Evolutionary conservation across 2,797 vertebrate species (phyloP).

Genomic region (Phrynocephalus vlangalii): DNA sequence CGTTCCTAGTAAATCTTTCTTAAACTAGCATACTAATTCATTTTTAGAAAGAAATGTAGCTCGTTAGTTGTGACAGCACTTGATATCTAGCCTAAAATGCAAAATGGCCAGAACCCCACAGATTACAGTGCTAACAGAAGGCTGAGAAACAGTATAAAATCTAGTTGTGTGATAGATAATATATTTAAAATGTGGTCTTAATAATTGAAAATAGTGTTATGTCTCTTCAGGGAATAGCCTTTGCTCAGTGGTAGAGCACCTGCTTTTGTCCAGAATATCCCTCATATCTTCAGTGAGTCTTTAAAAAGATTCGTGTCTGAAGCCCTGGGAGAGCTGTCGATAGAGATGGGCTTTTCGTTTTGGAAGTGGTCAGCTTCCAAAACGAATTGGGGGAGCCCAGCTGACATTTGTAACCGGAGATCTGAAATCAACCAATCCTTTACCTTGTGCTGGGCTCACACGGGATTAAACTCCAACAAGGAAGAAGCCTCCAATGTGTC

Average conservation of each 20-base stretch:
- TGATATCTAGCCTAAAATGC: background rate
- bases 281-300: background rate
- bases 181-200: background rate
- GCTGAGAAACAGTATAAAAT: no score
- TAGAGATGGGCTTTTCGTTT: no score
- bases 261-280: background rate
- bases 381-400: no score
- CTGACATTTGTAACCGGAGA: no score
- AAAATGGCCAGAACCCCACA: background rate
- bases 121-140: no score
- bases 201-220: background rate
- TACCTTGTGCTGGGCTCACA: no score
- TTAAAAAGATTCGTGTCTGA: background rate
- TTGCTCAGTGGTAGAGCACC: background rate
- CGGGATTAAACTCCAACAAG: no score
- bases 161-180: no score
- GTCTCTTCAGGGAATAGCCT: background rate
- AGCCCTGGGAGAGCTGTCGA: no score
- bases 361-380: no score
- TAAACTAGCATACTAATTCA: background rate
- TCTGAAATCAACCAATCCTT: no score
- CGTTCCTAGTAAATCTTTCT: background rate
- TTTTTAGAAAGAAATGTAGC: background rate
- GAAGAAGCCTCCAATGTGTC: no score
- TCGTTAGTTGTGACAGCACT: background rate